Base-by-base conservation (phyloP, 2,888 invertebrate species). In the Volucella inflata region DNA sequence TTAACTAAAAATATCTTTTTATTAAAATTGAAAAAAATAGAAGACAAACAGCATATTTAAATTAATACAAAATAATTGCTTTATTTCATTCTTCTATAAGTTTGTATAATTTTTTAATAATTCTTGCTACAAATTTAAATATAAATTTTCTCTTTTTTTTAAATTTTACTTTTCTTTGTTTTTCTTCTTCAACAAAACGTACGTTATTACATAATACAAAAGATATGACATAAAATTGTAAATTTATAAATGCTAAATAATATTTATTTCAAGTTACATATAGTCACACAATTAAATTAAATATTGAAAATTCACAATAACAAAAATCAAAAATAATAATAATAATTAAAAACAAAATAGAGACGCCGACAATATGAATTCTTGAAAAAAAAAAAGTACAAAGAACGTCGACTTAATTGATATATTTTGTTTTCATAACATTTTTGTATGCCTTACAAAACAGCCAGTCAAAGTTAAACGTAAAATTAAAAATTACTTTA, bases 31-130 rank as follows among this genome's bases (percentile, higher is more conserved):
- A 57, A 38, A 60, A 38, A 59, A 11, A 30, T 6, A 36, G 4
- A 1, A 44, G 10, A 4, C 44, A 44, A 44, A 44, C n/a, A 44
- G 10, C 11, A 12, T 2, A 21, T 62, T 83, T 70, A 74, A 83
- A 83, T 83, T 83, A 83, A 83, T 83, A 83, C 83, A 83, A 83
- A 83, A 83, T 83, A 83, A 83, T 83, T 83, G 83, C 78, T 83
- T 83, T 83, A 83, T 83, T 83, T 42, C 51, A 55, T 74, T 74
- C 59, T 38, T 74, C 67, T 72, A 78, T 79, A 71, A 76, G 81
- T 72, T 75, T 83, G 83, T 83, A 83, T 83, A 83, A 74, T 83
- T 83, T 57, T 78, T 83, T 74, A 81, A 70, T 83, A 78, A 78
- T 74, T 79, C 51, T 74, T 64, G 79, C 74, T 74, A 83, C 74